phyloP scores from a whole-genome alignment of 2,888 invertebrate genomes.

The Agrotis segetum region DNA sequence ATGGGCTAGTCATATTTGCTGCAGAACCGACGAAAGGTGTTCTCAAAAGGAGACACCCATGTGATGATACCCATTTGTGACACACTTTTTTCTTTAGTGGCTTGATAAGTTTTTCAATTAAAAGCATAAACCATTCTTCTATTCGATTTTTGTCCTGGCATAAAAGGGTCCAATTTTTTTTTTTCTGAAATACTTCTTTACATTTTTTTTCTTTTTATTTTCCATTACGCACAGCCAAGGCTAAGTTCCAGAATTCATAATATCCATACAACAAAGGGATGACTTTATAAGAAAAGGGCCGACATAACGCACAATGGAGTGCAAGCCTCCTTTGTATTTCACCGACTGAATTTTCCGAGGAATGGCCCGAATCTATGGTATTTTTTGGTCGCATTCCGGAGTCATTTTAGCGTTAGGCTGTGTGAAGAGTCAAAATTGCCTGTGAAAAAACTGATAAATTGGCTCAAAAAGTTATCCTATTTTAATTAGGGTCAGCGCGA shows the following conservation, averaged over 20 bases:
- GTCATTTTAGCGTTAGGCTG: slow-evolving; percentile 14
- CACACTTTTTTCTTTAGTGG: no score
- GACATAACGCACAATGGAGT: slow-evolving; percentile 67
- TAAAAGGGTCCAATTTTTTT: slow-evolving; percentile 6
- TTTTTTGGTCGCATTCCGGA: slow-evolving; percentile 41
- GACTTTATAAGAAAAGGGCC: slow-evolving; percentile 60
- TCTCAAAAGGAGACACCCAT: no score
- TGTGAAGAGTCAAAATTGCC: background rate
- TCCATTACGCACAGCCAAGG: slow-evolving; percentile 48
- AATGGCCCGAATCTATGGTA: slow-evolving; percentile 44
- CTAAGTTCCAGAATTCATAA: slow-evolving; percentile 60
- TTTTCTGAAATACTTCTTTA: background rate
- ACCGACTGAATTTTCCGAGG: slow-evolving; percentile 50
- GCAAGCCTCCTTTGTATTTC: slow-evolving; percentile 62
- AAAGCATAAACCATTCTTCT: background rate
- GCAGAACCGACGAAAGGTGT: no score
- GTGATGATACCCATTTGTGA: no score
- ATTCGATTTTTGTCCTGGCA: background rate
- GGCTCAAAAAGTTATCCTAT: no score
- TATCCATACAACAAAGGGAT: slow-evolving; percentile 65
- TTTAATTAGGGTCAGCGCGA: background rate
- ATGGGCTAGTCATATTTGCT: no score
- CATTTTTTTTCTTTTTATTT: slow-evolving; percentile 20
- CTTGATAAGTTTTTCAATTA: background rate
- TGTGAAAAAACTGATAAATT: no score